Percentiles rank a stretch among this genome's conserved stretches.
These are phyloP conservation scores for Orthonyx spaldingii DNA, from an alignment of 2,113 vertebrate species.

Conservation along the genomic window DNA sequence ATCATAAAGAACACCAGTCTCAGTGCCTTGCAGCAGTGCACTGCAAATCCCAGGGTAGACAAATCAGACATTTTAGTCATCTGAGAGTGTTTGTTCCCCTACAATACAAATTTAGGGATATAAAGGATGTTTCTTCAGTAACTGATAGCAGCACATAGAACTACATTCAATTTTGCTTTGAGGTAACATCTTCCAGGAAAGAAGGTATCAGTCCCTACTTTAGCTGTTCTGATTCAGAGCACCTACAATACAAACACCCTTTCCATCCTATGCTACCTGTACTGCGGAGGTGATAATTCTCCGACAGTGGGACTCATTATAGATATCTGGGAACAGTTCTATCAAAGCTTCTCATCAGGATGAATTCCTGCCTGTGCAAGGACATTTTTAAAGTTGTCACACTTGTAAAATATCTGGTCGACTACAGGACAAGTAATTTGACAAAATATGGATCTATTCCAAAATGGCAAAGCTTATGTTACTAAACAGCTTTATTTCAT, in stretches of 20 bases:
- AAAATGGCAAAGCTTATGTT: neutral
- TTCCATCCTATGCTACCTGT: neutral
- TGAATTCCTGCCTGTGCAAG: neutral
- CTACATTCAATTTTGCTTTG: neutral
- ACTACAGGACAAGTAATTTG: neutral
- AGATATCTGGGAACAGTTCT: neutral
- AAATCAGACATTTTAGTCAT: neutral
- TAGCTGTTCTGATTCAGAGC: neutral
- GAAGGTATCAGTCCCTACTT: neutral
- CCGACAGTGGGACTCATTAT: rapidly evolving
- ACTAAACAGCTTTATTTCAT: neutral
- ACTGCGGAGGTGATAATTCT: neutral
- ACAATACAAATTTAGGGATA: neutral
- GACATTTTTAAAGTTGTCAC: neutral
- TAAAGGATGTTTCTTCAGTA: neutral
- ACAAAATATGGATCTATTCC: neutral
- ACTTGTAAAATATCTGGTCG: neutral
- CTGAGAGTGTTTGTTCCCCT: neutral
- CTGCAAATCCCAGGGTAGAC: neutral
- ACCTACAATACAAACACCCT: neutral
- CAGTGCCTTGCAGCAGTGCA: neutral
- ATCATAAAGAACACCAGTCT: neutral
- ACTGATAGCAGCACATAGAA: neutral
- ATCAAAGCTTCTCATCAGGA: neutral
- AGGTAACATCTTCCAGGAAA: neutral